Conservation (phyloP, 1,140 invertebrate species). For the Vanessa tameamea region DNA sequence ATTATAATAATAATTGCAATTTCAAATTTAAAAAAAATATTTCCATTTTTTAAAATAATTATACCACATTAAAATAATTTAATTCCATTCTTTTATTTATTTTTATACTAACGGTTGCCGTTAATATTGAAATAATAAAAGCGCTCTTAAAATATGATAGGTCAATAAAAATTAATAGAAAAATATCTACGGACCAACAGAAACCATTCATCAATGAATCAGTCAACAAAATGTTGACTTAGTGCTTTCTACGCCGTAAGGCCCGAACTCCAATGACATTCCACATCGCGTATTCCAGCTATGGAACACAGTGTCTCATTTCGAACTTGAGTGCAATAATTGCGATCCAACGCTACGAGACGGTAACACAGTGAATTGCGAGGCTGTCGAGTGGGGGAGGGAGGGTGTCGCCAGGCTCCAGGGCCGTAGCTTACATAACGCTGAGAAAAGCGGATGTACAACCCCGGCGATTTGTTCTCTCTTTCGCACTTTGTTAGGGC, state of each 20-base stretch:
- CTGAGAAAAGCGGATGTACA: slow-evolving; percentile 72
- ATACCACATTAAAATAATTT: no score
- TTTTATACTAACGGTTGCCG: no score
- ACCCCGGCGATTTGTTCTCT: slow-evolving; percentile 56
- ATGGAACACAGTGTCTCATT: slow-evolving; percentile 25
- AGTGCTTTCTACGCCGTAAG: slow-evolving; percentile 1
- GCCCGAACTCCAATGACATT: background rate
- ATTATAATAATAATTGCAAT: no score
- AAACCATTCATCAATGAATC: slow-evolving; percentile 11
- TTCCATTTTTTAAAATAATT: no score
- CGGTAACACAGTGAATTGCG: slow-evolving; percentile 31
- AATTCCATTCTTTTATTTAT: no score
- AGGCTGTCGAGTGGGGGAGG: slow-evolving; percentile 39
- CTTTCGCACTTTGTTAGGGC: slow-evolving; percentile 56
- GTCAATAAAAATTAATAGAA: background rate
- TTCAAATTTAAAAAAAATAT: no score
- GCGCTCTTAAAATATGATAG: background rate
- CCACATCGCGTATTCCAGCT: slow-evolving; percentile 16
- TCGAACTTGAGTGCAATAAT: slow-evolving; percentile 32
- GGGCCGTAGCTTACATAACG: slow-evolving; percentile 75
- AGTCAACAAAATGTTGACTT: slow-evolving; percentile 17
- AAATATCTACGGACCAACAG: background rate
- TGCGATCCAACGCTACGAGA: slow-evolving; percentile 26
- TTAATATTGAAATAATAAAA: no score
- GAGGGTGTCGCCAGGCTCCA: slow-evolving; percentile 61